Evolutionary conservation across 2,888 invertebrate species (phyloP).

Genomic region (Papilio elwesi): DNA sequence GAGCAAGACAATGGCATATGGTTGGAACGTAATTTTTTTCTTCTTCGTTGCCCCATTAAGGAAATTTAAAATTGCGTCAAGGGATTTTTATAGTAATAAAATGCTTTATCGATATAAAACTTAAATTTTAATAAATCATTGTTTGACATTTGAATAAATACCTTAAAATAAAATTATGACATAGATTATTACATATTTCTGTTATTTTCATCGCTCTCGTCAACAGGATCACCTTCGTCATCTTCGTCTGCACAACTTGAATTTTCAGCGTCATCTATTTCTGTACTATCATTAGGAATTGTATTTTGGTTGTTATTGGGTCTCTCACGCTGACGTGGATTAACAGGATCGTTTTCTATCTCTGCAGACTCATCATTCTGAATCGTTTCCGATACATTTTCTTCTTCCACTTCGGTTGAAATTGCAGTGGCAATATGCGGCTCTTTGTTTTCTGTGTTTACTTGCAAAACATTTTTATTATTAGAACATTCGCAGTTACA

Average conservation of each 20-base stretch:
- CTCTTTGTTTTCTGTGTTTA: neutral
- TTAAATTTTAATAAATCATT: conserved; percentile 12
- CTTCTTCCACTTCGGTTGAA: conserved; percentile 57
- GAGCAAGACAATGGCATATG: neutral
- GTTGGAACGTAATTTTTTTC: neutral
- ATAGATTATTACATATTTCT: neutral
- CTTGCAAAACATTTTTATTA: conserved; percentile 39
- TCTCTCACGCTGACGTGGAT: conserved; percentile 44
- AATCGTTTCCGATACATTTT: conserved; percentile 43
- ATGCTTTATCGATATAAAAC: neutral
- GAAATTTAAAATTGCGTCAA: neutral
- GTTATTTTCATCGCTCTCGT: conserved; percentile 4
- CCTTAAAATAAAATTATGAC: conserved; percentile 13
- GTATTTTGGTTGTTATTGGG: conserved; percentile 40
- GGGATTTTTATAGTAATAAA: neutral
- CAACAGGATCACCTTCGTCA: conserved; percentile 41
- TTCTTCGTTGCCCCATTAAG: too few species aligned
- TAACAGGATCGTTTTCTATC: conserved; percentile 39
- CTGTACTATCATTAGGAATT: conserved; percentile 49
- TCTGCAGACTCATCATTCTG: conserved; percentile 43
- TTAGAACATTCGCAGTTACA: conserved; percentile 47
- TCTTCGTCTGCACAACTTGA: conserved; percentile 46
- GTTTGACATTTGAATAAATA: conserved; percentile 29
- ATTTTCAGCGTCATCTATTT: conserved; percentile 54
- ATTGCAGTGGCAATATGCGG: conserved; percentile 53